phyloP scores from a whole-genome alignment of 2,113 vertebrate genomes.

The Corythaixoides concolor region DNA sequence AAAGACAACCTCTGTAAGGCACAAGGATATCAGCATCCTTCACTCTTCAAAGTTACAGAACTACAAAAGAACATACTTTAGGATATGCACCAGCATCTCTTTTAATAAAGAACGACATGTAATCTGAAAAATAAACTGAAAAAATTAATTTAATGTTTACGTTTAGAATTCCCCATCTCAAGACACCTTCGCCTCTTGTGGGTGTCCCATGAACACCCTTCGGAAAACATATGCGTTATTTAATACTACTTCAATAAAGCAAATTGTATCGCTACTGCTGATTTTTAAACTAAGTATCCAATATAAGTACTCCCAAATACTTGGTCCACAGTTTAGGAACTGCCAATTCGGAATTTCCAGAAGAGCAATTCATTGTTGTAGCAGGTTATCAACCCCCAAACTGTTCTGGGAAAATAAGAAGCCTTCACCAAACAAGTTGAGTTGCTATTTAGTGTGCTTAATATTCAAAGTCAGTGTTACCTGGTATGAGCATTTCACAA shows the following conservation, averaged over 20 bases:
- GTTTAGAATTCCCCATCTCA: constrained; percentile 74
- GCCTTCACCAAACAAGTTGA: constrained; percentile 41
- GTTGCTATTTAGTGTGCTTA: constrained; percentile 29
- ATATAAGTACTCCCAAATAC: constrained; percentile 39
- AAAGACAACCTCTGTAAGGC: constrained; percentile 75
- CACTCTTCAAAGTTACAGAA: constrained; percentile 81
- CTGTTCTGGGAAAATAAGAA: constrained; percentile 34
- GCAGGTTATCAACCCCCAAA: constrained; percentile 30
- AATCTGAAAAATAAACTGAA: constrained; percentile 88
- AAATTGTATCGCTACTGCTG: constrained; percentile 49
- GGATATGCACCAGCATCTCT: constrained; percentile 82
- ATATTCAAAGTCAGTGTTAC: constrained; percentile 26
- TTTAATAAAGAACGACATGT: constrained; percentile 84
- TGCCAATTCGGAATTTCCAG: constrained; percentile 38
- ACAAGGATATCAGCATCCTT: constrained; percentile 78
- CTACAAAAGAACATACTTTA: constrained; percentile 81
- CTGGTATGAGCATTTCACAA: constrained; percentile 43
- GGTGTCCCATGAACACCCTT: constrained; percentile 77
- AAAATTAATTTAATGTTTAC: constrained; percentile 81
- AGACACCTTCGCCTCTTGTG: constrained; percentile 57
- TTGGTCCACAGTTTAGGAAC: constrained; percentile 50
- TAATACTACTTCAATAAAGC: constrained; percentile 43
- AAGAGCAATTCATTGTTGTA: not conserved
- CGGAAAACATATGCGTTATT: constrained; percentile 2
- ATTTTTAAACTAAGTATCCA: constrained; percentile 52